A percentile compares a stretch with the other conserved stretches of the same genome.
These are phyloP conservation scores for Gymnoscopelus braueri DNA, from an alignment of 2,797 vertebrate species.

Conservation along the genomic window DNA sequence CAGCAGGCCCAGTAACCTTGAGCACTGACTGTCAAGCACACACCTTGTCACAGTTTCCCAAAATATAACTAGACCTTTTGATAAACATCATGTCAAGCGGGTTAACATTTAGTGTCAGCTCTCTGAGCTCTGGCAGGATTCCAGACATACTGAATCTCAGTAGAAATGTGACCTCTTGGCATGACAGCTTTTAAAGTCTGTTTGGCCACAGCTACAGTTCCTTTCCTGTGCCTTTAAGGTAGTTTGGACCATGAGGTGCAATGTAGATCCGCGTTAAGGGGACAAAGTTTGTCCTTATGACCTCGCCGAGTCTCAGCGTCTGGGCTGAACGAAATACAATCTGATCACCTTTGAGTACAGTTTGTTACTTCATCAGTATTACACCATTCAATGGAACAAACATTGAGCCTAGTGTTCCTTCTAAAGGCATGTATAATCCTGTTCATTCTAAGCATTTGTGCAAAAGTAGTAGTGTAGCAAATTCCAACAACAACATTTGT, in stretches of 20 bases:
- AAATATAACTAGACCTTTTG: slow-evolving; percentile 60
- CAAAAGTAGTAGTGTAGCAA: no score
- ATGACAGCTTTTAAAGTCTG: slow-evolving; percentile 30
- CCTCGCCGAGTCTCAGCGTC: not conserved
- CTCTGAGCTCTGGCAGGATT: slow-evolving; percentile 9
- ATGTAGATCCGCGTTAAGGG: not conserved
- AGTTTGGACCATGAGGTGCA: slow-evolving; percentile 18
- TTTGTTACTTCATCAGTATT: slow-evolving; percentile 22
- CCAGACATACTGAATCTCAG: slow-evolving; percentile 20
- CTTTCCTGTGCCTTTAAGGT: slow-evolving; percentile 42
- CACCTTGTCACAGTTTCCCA: slow-evolving; percentile 47
- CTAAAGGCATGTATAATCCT: no score
- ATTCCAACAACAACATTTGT: no score
- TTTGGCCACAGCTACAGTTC: slow-evolving; percentile 37
- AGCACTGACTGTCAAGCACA: slow-evolving; percentile 38
- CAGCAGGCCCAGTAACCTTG: slow-evolving; percentile 47
- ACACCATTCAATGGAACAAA: slow-evolving; percentile 5
- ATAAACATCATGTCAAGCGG: slow-evolving; percentile 36
- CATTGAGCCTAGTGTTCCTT: not conserved
- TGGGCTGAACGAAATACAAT: slow-evolving; percentile 14
- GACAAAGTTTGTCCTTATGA: slow-evolving; percentile 3
- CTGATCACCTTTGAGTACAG: slow-evolving; percentile 2
- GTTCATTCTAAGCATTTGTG: no score
- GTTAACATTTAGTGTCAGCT: slow-evolving; percentile 11
- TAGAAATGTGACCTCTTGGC: slow-evolving; percentile 53